These are phyloP conservation scores for Andrena bucephala DNA, from an alignment of 2,888 invertebrate species.

Conservation along the genomic window DNA sequence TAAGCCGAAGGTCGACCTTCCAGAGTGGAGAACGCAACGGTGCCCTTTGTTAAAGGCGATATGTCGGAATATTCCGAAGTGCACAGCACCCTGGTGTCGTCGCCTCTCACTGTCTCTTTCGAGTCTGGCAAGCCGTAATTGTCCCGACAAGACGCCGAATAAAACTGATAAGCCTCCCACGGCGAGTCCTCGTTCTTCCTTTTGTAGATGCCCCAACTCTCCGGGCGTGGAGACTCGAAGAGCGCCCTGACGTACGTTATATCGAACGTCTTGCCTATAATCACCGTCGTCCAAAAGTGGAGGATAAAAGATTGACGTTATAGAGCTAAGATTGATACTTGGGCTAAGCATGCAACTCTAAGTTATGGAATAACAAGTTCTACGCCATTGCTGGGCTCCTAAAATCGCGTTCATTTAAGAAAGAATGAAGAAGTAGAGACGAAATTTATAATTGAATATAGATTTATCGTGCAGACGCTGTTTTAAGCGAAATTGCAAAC, in stretches of 20 bases:
- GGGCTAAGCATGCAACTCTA: neutral
- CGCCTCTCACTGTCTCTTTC: slow-evolving; percentile 89
- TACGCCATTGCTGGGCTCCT: neutral
- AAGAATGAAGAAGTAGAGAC: neutral
- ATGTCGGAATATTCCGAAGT: slow-evolving; percentile 99
- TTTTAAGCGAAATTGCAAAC: neutral
- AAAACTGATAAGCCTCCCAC: slow-evolving; percentile 96
- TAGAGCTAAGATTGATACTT: too few species aligned
- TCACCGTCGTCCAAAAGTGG: slow-evolving; percentile 7
- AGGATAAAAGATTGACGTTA: neutral
- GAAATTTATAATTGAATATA: neutral
- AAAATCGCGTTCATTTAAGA: neutral
- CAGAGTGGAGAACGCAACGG: slow-evolving; percentile 97
- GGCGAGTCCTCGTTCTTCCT: slow-evolving; percentile 91
- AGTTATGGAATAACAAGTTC: neutral
- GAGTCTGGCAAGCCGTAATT: slow-evolving; percentile 95
- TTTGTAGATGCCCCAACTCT: slow-evolving; percentile 98
- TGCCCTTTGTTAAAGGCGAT: slow-evolving; percentile 96
- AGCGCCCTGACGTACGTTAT: slow-evolving; percentile 97
- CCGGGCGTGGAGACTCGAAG: slow-evolving; percentile 98
- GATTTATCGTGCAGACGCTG: neutral
- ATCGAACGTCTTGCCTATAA: slow-evolving; percentile 96
- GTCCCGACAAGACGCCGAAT: slow-evolving; percentile 96
- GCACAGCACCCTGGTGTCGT: slow-evolving; percentile 97
- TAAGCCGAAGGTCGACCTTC: slow-evolving; percentile 97